A percentile compares a stretch with the other conserved stretches of the same genome.
Conservation (phyloP, 1,140 invertebrate species). For the Drosophila pallidifrons region DNA sequence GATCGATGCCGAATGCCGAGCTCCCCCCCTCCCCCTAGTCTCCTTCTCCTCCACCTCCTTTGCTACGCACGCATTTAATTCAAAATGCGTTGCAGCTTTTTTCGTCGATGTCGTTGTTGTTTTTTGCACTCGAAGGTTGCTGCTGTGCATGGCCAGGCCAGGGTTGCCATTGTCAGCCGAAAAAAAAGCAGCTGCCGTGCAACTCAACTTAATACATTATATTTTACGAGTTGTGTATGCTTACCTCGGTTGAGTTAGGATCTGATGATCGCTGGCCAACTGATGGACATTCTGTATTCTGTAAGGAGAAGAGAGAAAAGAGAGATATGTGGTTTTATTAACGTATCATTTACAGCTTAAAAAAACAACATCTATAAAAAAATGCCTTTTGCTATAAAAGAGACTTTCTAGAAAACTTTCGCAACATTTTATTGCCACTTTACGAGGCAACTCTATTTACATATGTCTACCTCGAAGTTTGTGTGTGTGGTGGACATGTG, state of each 20-base stretch:
- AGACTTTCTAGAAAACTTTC: constrained; percentile 54
- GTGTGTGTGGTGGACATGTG: constrained; percentile 42
- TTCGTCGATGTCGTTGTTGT: constrained; percentile 13
- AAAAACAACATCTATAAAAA: constrained; percentile 37
- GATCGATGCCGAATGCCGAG: constrained; percentile 53
- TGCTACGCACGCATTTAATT: constrained; percentile 71
- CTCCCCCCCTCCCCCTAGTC: not conserved
- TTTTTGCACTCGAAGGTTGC: constrained; percentile 68
- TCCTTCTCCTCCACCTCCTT: not conserved
- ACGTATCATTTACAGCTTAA: constrained; percentile 43
- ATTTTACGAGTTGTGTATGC: constrained; percentile 18
- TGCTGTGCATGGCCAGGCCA: constrained; percentile 69
- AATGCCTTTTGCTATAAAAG: constrained; percentile 37
- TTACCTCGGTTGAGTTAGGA: constrained; percentile 64
- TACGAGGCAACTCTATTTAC: constrained; percentile 40
- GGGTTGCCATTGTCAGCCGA: constrained; percentile 73
- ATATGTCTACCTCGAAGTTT: constrained; percentile 17
- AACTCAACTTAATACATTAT: not conserved
- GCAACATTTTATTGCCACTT: constrained; percentile 47
- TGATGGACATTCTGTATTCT: constrained; percentile 58
- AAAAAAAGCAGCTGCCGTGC: constrained; percentile 48
- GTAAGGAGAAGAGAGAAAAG: constrained; percentile 20
- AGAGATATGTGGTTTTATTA: constrained; percentile 21
- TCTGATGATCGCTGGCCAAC: constrained; percentile 32
- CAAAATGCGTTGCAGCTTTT: constrained; percentile 73